Evolutionary conservation across 1,140 invertebrate genomes (phyloP).

Genomic region (Hycleus phaleratus): DNA sequence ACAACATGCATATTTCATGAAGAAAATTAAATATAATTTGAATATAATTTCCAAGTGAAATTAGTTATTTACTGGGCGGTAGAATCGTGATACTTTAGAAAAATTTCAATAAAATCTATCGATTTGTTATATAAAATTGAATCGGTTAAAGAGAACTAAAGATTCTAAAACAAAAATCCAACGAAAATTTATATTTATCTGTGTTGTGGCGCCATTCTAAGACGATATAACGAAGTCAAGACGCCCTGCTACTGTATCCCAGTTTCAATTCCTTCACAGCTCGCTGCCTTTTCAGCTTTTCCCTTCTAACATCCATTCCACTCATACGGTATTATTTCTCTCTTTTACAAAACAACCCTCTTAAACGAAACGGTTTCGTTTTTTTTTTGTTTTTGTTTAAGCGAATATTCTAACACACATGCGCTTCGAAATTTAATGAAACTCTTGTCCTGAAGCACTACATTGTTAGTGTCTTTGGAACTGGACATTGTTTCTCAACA

Average conservation of each 20-base stretch:
- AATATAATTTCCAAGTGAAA: slow-evolving; percentile 14
- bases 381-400: too few species aligned
- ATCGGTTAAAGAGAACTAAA: too few species aligned
- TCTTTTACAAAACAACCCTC: too few species aligned
- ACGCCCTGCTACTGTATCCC: background rate
- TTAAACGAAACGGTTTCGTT: too few species aligned
- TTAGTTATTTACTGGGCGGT: slow-evolving; percentile 5
- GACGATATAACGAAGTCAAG: slow-evolving; percentile 13
- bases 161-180: too few species aligned
- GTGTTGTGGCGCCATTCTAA: slow-evolving; percentile 9
- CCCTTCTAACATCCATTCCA: too few species aligned
- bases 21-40: slow-evolving; percentile 16
- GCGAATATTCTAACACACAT: slow-evolving; percentile 6
- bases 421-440: slow-evolving; percentile 13
- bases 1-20: slow-evolving; percentile 14
- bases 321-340: too few species aligned
- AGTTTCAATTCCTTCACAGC: slow-evolving; percentile 2
- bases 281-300: background rate
- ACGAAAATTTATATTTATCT: slow-evolving; percentile 14
- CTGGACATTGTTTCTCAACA: too few species aligned
- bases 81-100: background rate
- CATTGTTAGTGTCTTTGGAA: too few species aligned
- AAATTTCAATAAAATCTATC: too few species aligned
- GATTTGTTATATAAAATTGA: too few species aligned
- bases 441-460: background rate